Percentiles rank a stretch among this genome's conserved stretches.
These are phyloP conservation scores for Drosophila ustulata DNA, from an alignment of 2,888 invertebrate species.

Conservation along the genomic window DNA sequence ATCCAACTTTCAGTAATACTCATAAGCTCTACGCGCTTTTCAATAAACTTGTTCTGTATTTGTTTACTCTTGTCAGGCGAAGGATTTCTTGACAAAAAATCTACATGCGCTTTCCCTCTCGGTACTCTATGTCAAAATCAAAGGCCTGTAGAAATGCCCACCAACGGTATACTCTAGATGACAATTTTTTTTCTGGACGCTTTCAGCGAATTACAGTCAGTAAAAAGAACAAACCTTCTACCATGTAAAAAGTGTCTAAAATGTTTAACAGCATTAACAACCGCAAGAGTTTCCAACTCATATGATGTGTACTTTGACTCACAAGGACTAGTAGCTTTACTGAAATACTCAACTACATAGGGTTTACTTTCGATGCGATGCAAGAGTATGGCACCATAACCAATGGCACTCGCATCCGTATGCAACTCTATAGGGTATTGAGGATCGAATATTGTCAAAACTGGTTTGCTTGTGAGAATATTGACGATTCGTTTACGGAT, in stretches of 20 bases:
- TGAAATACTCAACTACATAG: conserved; percentile 15
- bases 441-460: conserved; percentile 4
- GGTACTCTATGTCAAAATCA: conserved; percentile 36
- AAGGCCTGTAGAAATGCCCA: conserved; percentile 34
- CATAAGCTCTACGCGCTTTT: conserved; percentile 22
- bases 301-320: conserved; percentile 8
- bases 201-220: conserved; percentile 38
- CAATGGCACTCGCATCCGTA: conserved; percentile 10
- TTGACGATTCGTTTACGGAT: no score
- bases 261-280: conserved; percentile 44
- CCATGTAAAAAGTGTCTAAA: conserved; percentile 49
- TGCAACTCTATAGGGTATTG: conserved; percentile 8
- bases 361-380: conserved; percentile 16
- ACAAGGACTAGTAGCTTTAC: conserved; percentile 4
- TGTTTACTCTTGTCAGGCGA: not conserved
- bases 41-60: conserved; percentile 4
- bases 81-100: conserved; percentile 31
- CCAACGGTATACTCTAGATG: conserved; percentile 36
- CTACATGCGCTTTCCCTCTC: conserved; percentile 34
- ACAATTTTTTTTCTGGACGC: conserved; percentile 18
- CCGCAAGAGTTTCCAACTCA: conserved; percentile 7
- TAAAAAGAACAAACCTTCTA: conserved; percentile 20
- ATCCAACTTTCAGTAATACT: conserved; percentile 18
- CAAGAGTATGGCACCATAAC: conserved; percentile 5
- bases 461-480: conserved; percentile 7